These are phyloP conservation scores for Bos taurus DNA, from an alignment of 2,113 vertebrate genomes.

Conservation along the genomic window ARS-UCD2.0 NC_037334.1:94136501-94137000, in stretches of 20 bases:
- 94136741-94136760: conserved; percentile 85
- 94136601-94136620: conserved; percentile 83
- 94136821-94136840: conserved; percentile 80
- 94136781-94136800: conserved; percentile 86
- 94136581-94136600: conserved; percentile 82
- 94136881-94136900: conserved; percentile 81
- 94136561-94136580: conserved; percentile 76
- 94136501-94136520: conserved; percentile 68
- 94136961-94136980: conserved; percentile 58
- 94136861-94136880: conserved; percentile 79
- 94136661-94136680: conserved; percentile 84
- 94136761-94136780: conserved; percentile 86
- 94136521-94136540: conserved; percentile 66
- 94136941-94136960: conserved; percentile 62
- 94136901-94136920: conserved; percentile 76
- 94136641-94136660: conserved; percentile 84
- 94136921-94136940: conserved; percentile 74
- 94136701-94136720: conserved; percentile 83
- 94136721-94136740: conserved; percentile 85
- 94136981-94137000: conserved; percentile 51
- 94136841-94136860: conserved; percentile 76
- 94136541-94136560: conserved; percentile 73
- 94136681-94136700: conserved; percentile 85
- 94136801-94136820: conserved; percentile 81
- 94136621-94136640: conserved; percentile 84